These are phyloP conservation scores for Amblyteles armatorius DNA, from an alignment of 2,888 invertebrate species.

Conservation along the genomic window DNA sequence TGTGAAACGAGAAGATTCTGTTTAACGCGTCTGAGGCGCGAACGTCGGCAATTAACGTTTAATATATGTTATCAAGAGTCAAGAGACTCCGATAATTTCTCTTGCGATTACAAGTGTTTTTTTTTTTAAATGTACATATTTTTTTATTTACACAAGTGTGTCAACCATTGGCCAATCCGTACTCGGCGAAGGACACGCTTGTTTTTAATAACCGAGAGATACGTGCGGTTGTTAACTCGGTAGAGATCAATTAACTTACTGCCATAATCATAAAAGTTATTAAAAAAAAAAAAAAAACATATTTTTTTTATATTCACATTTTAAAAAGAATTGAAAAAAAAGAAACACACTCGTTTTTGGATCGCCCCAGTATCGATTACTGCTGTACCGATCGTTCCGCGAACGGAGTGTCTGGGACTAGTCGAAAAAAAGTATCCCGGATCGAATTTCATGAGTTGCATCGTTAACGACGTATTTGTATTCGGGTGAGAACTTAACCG, in stretches of 20 bases:
- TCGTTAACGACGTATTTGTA: constrained; percentile 58
- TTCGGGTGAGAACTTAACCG: constrained; percentile 49
- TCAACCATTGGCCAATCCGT: constrained; percentile 20
- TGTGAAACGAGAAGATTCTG: neutral
- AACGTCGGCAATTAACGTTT: neutral
- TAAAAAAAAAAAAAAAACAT: neutral
- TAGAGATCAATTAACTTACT: neutral
- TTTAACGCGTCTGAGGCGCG: neutral
- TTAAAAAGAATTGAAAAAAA: neutral
- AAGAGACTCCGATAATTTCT: constrained; percentile 6
- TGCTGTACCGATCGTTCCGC: neutral
- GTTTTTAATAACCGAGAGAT: neutral
- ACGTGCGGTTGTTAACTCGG: neutral
- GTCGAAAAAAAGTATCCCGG: constrained; percentile 23
- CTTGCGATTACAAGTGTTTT: neutral
- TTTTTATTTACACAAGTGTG: constrained; percentile 33
- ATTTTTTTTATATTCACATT: too few relatives aligned
- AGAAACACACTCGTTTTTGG: neutral
- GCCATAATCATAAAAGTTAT: neutral
- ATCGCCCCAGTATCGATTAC: neutral
- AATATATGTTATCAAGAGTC: neutral
- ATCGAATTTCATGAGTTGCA: constrained; percentile 42
- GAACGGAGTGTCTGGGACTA: neutral
- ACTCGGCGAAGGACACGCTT: neutral
- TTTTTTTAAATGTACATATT: neutral